Base-by-base conservation (phyloP, 2,888 invertebrate species). In the Polylopha cassiicola region DNA sequence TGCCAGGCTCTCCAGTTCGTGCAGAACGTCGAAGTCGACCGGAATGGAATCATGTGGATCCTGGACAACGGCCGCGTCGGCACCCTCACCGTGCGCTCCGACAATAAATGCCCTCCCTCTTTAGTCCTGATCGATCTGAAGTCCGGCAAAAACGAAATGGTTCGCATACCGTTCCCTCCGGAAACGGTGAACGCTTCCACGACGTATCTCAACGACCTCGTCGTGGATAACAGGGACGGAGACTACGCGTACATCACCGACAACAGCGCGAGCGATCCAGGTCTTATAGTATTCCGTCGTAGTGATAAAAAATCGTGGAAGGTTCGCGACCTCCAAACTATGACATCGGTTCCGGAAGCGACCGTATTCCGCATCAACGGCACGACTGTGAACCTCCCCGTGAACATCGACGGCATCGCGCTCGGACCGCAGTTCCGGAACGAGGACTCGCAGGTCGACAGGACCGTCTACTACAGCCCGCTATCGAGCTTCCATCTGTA, bases 181-280 rank as follows among this genome's bases (percentile, higher is more conserved):
- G 82, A 88, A 13, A 87, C 91, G 4, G 89, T 89, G 1, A 82
- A 87, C 11, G 73, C 75, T 0, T 86, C 87, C 22, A 86, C 84
- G 0, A 89, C 89, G 21, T 89, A 90, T 52, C 69, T 93, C 28
- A 92, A 92, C 60, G 93, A 93, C 61, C 82, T 93, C 28, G 93
- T 92, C 1, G 76, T 93, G 13, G 92, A 92, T 58, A 89, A 89
- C 61, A 87, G 90, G 18, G 88, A 90, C 59, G 89, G 90, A 38
- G 90, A 90, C 55, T 89, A 87, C 60, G 92, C 91, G 1, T 93
- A 92, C 58, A 92, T 93, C 20, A 90, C 91, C 1, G 93, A 92
- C 68, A 90, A 89, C 56, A 89, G 89, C 58, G 87, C 86, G 1
- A 74, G 76, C 1, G 90, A 91, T 72, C 92, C 92, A 3, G 92